A percentile compares a stretch with the other conserved stretches of the same genome.
Evolutionary conservation across 2,797 vertebrate genomes (phyloP).

Genomic region (Enteromius thamalakanensis): DNA sequence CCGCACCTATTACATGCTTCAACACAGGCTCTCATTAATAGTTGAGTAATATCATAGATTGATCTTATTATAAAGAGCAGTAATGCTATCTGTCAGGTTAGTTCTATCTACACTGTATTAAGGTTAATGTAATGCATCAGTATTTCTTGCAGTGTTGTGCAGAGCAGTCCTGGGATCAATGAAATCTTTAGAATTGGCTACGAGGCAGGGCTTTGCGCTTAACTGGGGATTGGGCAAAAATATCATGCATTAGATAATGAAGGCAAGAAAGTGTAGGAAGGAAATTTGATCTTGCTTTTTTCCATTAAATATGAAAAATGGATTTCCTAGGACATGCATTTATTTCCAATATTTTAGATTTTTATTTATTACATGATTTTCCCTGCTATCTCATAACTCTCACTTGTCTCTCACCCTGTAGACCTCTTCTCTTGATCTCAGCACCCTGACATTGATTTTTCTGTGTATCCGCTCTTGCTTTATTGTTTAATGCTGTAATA

Average conservation of each 20-base stretch:
- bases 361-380: not conserved
- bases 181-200: not conserved
- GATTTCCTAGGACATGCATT: not conserved
- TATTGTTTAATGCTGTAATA: constrained; percentile 17
- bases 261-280: not conserved
- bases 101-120: not conserved
- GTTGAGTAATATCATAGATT: not conserved
- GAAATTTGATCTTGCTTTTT: not conserved
- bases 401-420: constrained; percentile 2
- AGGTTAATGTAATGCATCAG: not conserved
- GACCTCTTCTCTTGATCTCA: constrained; percentile 20
- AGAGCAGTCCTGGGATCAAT: not conserved
- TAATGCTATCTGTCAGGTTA: not conserved
- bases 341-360: not conserved
- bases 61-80: not conserved
- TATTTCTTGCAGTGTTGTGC: not conserved
- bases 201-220: accelerated
- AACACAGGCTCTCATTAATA: not conserved
- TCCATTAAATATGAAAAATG: not conserved
- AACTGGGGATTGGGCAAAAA: not conserved
- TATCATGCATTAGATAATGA: not conserved
- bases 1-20: not conserved
- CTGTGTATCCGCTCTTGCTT: not conserved
- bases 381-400: constrained; percentile 7
- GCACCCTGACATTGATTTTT: constrained; percentile 21